A percentile compares a stretch with the other conserved stretches of the same genome.
These are phyloP conservation scores for Stegodyphus dumicola DNA, from an alignment of 1,140 invertebrate genomes.

Conservation along the genomic window DNA sequence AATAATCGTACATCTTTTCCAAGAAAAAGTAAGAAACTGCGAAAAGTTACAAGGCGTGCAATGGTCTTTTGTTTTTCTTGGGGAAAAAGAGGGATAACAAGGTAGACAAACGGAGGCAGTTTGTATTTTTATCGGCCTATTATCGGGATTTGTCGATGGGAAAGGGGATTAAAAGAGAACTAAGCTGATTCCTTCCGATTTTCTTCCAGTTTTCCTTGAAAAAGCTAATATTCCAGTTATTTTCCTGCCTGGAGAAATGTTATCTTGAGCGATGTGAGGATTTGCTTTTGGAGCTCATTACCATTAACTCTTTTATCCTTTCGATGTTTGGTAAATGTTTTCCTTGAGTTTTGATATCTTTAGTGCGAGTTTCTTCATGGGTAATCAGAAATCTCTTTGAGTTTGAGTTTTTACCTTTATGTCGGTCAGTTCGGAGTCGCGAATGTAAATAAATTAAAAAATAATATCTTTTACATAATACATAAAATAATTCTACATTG, in stretches of 20 bases:
- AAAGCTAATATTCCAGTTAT: background rate
- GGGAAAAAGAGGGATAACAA: background rate
- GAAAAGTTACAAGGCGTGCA: conserved; percentile 10
- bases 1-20: conserved; percentile 41
- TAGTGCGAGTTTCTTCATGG: background rate
- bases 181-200: conserved; percentile 15
- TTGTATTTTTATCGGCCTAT: conserved; percentile 55
- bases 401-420: too few species aligned
- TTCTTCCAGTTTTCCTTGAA: background rate
- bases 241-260: background rate
- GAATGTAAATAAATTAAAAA: too few species aligned
- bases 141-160: conserved; percentile 52
- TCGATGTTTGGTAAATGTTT: background rate
- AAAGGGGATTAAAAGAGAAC: conserved; percentile 16
- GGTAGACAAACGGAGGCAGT: conserved; percentile 35
- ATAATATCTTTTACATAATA: too few species aligned
- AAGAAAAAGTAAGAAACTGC: background rate
- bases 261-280: background rate
- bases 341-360: background rate
- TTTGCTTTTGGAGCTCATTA: background rate
- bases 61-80: conserved; percentile 16
- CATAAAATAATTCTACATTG: too few species aligned
- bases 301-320: background rate
- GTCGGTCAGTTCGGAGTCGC: too few species aligned
- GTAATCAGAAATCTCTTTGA: background rate